Evolutionary conservation across 2,113 vertebrate genomes (phyloP).

Genomic region (Ctenomys sociabilis): DNA sequence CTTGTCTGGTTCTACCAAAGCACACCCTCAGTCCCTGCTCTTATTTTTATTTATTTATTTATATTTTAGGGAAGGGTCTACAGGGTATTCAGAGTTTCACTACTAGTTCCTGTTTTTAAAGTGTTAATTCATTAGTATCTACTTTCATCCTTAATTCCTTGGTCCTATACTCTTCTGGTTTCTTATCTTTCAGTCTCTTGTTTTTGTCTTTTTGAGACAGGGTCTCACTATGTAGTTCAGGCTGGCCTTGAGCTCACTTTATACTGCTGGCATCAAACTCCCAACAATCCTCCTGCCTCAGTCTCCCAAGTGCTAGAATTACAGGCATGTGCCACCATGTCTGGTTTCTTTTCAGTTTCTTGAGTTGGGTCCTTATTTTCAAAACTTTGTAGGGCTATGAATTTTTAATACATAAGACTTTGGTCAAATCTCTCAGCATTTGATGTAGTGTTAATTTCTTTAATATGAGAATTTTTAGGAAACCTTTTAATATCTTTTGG

Average conservation of each 20-base stretch:
- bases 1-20: too few relatives aligned
- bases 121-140: neutral
- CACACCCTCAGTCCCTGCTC: neutral
- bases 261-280: too few relatives aligned
- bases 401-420: slow-evolving; percentile 46
- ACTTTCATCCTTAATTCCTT: slow-evolving; percentile 23
- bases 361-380: slow-evolving; percentile 42
- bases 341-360: slow-evolving; percentile 33
- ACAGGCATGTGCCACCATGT: neutral
- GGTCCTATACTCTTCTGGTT: slow-evolving; percentile 13
- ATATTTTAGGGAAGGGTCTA: too few relatives aligned
- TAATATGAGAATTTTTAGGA: neutral
- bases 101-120: neutral
- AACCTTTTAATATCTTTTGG: neutral
- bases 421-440: neutral
- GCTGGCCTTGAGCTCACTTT: too few relatives aligned
- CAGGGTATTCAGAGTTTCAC: too few relatives aligned
- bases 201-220: neutral
- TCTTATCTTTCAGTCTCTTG: slow-evolving; percentile 38
- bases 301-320: too few relatives aligned
- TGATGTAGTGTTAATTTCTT: slow-evolving; percentile 25
- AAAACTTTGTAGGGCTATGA: slow-evolving; percentile 47
- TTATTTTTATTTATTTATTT: neutral
- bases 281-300: too few relatives aligned
- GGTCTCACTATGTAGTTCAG: too few relatives aligned